Evolutionary conservation across 2,888 invertebrate genomes (phyloP), one percentile per base, ranked within the genome.

Genomic region (Drosophila vallismaia): DNA sequence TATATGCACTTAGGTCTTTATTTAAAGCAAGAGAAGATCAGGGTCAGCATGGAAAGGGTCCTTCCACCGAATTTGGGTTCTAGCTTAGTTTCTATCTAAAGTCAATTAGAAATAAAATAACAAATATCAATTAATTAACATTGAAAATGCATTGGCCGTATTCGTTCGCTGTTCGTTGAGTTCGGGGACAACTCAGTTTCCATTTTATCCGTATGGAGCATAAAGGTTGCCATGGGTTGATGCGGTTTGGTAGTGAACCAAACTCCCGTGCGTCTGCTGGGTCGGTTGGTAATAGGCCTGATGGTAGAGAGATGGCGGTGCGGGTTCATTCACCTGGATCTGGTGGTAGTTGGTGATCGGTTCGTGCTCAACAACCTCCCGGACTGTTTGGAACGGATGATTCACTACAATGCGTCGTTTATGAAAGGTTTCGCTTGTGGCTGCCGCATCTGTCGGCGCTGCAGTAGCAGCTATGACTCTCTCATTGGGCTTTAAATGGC

Each of bases 401-500:
- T 93, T 93, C 44, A 94, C 93, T n/a, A 94, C 94, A 70, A 94
- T 93, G 69, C 94, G 92, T 36, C 94, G 92, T 36, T 94, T 94
- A 73, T 93, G 93, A 53, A 93, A 93, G 58, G 93, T 93, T 88
- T 94, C 94, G 52, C 93, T 93, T 48, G 92, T 90, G 51, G 93
- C 92, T 24, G 92, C 91, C 0, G 91, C 91, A 79, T 92, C 91
- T 3, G 91, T 92, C 19, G 93, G 93, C 5, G 94, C 92, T 9
- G 93, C 92, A 6, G 93, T 93, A 42, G 93, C 93, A 19, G 94
- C 93, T 55, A 94, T 90, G 6, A 94, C 93, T 50, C 93, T 92
- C 46, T 93, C 86, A 28, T 89, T 93, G 24, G 93, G 91, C 24
- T 93, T 90, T 46, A 87, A 58, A 46, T 88, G 82, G 0, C 92